Evolutionary conservation across 2,797 vertebrate genomes (phyloP).

Genomic region (Rhincodon typus): DNA sequence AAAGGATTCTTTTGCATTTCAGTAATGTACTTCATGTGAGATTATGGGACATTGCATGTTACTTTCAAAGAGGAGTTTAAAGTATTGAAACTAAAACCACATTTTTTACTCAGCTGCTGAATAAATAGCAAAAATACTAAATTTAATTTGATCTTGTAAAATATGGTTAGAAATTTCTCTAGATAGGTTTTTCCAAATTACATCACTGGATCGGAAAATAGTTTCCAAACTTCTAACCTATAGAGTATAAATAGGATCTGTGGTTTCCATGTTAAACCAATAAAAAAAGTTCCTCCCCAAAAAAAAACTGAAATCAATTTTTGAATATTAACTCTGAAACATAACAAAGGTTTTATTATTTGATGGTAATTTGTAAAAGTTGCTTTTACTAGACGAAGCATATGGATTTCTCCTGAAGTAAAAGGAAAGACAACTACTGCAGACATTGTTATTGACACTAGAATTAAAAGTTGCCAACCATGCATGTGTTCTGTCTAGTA

Average conservation of each 20-base stretch:
- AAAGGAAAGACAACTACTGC: background rate
- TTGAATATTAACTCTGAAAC: background rate
- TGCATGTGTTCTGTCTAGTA: background rate
- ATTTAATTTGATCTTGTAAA: background rate
- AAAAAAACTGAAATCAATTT: background rate
- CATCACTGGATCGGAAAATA: background rate
- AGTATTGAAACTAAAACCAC: background rate
- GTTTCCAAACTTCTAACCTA: background rate
- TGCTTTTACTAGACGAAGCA: background rate
- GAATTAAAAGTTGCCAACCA: background rate
- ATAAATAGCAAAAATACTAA: background rate
- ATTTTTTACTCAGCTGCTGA: background rate
- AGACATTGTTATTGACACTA: background rate
- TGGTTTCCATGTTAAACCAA: background rate
- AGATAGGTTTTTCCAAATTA: background rate
- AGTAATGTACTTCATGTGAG: background rate
- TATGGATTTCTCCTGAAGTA: background rate
- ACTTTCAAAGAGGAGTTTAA: background rate
- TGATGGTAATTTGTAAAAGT: background rate
- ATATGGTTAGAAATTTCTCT: background rate
- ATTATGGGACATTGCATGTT: background rate
- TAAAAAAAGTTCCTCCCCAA: background rate
- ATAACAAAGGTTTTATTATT: background rate
- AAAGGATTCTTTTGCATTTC: background rate
- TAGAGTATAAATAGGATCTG: background rate